phyloP scores from a whole-genome alignment of 2,888 invertebrate species.

The Oligia strigilis region DNA sequence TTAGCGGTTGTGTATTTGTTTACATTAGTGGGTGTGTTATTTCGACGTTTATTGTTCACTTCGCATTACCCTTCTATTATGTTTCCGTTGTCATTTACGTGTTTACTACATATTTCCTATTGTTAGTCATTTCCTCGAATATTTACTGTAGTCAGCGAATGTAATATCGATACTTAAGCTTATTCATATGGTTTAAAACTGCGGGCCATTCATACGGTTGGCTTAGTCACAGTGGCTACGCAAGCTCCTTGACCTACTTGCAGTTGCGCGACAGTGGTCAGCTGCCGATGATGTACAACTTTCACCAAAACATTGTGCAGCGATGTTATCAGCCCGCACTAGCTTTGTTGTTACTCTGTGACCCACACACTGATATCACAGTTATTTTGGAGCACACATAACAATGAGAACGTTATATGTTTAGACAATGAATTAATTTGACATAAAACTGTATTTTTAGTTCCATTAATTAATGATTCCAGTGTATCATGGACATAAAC shows the following conservation, averaged over 20 bases:
- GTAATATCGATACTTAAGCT: constrained; percentile 56
- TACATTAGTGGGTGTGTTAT: constrained; percentile 49
- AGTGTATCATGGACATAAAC: constrained; percentile 10
- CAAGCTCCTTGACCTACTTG: constrained; percentile 87
- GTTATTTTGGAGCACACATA: constrained; percentile 45
- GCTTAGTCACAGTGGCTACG: constrained; percentile 80
- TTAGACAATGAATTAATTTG: constrained; percentile 40
- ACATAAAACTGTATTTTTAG: constrained; percentile 44
- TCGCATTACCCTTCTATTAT: constrained; percentile 40
- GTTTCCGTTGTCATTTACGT: constrained; percentile 20
- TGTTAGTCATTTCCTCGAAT: constrained; percentile 55
- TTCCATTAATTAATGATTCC: constrained; percentile 11
- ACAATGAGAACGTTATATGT: constrained; percentile 42
- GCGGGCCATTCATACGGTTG: constrained; percentile 75
- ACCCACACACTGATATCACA: constrained; percentile 59
- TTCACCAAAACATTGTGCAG: constrained; percentile 84
- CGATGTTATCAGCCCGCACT: constrained; percentile 64
- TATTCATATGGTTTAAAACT: constrained; percentile 73
- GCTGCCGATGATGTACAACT: constrained; percentile 85
- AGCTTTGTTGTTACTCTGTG: constrained; percentile 59
- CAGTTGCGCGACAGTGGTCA: constrained; percentile 81
- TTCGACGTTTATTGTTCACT: constrained; percentile 39
- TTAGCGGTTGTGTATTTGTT: constrained; percentile 44
- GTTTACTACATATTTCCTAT: constrained; percentile 37
- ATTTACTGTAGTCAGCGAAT: constrained; percentile 46